Base-by-base conservation (phyloP, 2,797 vertebrate genomes). In the Pteronotus mesoamericanus region DNA sequence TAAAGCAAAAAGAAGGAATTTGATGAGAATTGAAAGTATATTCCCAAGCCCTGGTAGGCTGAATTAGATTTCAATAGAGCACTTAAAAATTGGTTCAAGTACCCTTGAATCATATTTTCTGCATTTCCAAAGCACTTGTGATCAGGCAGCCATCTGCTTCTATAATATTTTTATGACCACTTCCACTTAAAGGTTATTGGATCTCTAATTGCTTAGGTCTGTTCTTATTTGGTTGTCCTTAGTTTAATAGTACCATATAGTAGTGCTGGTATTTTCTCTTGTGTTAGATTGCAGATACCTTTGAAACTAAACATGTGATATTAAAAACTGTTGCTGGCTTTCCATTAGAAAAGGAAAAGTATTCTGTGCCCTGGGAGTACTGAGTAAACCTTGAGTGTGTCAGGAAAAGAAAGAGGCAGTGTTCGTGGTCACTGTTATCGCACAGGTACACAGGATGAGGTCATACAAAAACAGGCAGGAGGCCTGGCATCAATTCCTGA, bases 51-150 rank as follows among this genome's bases (percentile, higher is more conserved):
- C 55, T 86, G 29, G 55, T 11, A 46, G 55, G 16, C 89, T 80
- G 74, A 59, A 61, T 61, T 68, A 91, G 69, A 9, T 55, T 93
- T 89, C 71, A 90, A 15, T 39, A 97, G 57, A 89, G 6, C 53
- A 61, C 72, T 95, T 77, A 66, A 44, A 22, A 85, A 66, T n/a
- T 93, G 59, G 86, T 78, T 82, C 72, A 89, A 88, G 53, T 59
- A 71, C 86, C 77, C 66, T 88, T 32, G n/a, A 84, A 75, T 75
- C 72, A 42, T 61, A 59, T 71, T 71, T 96, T 90, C 93, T 92
- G 37, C 72, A 69, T 75, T 94, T 94, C 74, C 34, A 66, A 83
- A 91, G 24, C 29, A 78, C 48, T 85, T 68, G 32, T 71, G 55
- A 80, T 68, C 21, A 74, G 55, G 91, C 78, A 14, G 83, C 3